A percentile compares a stretch with the other conserved stretches of the same genome.
These are phyloP conservation scores for Dryoscopus gambensis DNA, from an alignment of 2,113 vertebrate genomes.

Conservation along the genomic window DNA sequence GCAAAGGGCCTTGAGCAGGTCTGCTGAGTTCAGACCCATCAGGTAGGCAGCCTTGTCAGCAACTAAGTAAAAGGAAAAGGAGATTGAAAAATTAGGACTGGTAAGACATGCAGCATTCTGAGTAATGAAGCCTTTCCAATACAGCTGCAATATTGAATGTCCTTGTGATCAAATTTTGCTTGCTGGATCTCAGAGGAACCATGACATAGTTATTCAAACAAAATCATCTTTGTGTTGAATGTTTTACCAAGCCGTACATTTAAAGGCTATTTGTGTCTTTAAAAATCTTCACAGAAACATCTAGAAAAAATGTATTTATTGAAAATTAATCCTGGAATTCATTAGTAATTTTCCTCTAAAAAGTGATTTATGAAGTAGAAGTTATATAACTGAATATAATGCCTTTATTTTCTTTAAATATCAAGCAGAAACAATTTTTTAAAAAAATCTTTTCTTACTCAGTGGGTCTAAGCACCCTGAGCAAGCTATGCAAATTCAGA, in stretches of 20 bases:
- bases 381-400: not conserved
- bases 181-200: not conserved
- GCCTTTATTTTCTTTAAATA: not conserved
- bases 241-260: not conserved
- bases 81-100: not conserved
- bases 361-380: not conserved
- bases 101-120: not conserved
- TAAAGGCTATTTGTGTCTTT: not conserved
- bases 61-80: slow-evolving; percentile 49
- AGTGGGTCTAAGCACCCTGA: not conserved
- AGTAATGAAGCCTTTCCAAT: not conserved
- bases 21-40: not conserved
- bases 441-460: not conserved
- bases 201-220: not conserved
- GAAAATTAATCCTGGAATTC: not conserved
- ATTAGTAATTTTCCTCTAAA: not conserved
- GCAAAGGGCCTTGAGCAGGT: not conserved
- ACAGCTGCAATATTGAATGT: not conserved
- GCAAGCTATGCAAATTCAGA: not conserved
- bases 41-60: slow-evolving; percentile 77
- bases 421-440: not conserved
- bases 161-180: not conserved
- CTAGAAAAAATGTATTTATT: not conserved
- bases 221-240: not conserved
- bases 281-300: not conserved